Evolutionary conservation across 2,888 invertebrate species (phyloP), one percentile per base, ranked within the genome.

Genomic region (Lepidocyrtinus sp.): DNA sequence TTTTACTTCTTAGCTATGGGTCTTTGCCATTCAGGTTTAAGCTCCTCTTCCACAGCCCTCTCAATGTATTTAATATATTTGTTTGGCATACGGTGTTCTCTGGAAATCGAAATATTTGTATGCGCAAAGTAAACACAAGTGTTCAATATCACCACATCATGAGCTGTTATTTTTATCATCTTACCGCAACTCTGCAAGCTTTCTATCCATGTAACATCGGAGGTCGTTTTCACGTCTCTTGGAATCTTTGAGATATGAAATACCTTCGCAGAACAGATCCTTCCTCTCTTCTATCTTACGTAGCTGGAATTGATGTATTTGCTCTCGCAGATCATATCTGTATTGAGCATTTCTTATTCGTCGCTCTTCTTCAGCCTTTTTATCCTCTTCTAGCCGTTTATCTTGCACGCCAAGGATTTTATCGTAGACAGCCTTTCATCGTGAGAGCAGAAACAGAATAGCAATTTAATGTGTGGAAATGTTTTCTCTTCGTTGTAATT

Each of bases 11-110:
- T 82, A 0, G 81, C 50, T 45, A 85, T 79, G 12, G 67, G 71
- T 61, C 84, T 84, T 46, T 79, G 70, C 83, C 84, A 85, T 21
- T 82, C 83, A 15, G 86, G 86, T 26, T 86, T 85, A 15, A 85
- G 71, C 55, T 86, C 83, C 46, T 85, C 84, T 1, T 85, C 81
- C 36, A 84, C 83, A n/a, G 86, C 86, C 67, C 65, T 74, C 55
- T 82, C 82, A 24, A 86, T 81, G 63, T 86, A 86, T 17, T 80
- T 83, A 21, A 86, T 71, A 59, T 85, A 86, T 59, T 85, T 86
- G 21, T 84, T 84, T 0, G 86, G 86, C 68, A 86, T 82, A 50
- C 82, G 82, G 17, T 80, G 69, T n/a, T 78, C 82, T 17, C 86
- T 86, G 76, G 25, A 25, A 64, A 46, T n/a, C 9, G 46, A 59